Evolutionary conservation across 2,797 vertebrate species (phyloP).

Genomic region (Graptemys geographica): DNA sequence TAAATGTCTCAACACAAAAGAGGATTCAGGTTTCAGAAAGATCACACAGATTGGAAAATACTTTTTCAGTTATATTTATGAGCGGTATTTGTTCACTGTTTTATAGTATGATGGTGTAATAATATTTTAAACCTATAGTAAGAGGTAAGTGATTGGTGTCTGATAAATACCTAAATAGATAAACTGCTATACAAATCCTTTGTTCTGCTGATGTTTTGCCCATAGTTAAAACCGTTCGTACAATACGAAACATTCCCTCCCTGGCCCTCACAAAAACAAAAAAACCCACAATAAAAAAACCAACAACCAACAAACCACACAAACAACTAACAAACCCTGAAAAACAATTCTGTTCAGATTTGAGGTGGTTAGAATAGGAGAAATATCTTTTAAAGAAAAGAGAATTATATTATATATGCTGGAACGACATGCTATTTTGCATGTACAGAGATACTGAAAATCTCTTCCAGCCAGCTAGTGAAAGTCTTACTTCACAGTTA

Average conservation of each 20-base stretch:
- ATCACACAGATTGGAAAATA: conserved; percentile 59
- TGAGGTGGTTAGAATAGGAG: neutral
- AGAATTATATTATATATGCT: neutral
- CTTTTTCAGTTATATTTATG: conserved; percentile 33
- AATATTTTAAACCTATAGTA: conserved; percentile 46
- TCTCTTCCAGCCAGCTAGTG: neutral
- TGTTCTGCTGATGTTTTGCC: conserved; percentile 30
- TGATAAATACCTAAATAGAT: conserved; percentile 64
- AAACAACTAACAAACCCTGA: conserved; percentile 5
- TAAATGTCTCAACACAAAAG: conserved; percentile 71
- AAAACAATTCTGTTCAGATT: neutral
- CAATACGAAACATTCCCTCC: neutral
- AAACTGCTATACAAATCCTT: conserved; percentile 41
- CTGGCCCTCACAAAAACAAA: no score
- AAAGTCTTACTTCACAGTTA: neutral
- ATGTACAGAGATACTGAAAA: neutral
- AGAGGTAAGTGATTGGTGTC: conserved; percentile 33
- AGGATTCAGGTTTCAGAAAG: conserved; percentile 53
- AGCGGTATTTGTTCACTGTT: conserved; percentile 28
- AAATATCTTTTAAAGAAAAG: conserved; percentile 30
- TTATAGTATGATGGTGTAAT: conserved; percentile 36
- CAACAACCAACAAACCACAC: neutral
- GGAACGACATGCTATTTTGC: neutral
- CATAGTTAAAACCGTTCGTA: conserved; percentile 17
- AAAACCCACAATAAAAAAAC: no score